Conservation (phyloP, 2,113 vertebrate species). For the Cavia aperea region DNA sequence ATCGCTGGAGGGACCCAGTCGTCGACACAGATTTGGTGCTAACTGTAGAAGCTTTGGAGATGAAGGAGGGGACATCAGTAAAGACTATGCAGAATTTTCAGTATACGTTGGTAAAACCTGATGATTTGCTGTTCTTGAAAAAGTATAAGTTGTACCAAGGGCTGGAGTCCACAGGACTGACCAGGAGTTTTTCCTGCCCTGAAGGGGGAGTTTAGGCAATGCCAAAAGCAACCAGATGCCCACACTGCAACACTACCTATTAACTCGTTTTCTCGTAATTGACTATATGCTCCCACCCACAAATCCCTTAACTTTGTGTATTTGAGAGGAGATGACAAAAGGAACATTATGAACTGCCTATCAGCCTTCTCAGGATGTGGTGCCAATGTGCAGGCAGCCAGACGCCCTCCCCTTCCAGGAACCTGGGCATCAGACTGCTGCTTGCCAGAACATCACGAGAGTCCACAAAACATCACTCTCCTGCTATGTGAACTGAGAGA, state of each 20-base stretch:
- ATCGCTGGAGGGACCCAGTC: constrained; percentile 92
- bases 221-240: not conserved
- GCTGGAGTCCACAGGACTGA: not conserved
- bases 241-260: no score
- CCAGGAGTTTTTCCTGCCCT: not conserved
- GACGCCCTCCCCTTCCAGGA: no score
- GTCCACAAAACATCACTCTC: not conserved
- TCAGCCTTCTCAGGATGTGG: not conserved
- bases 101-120: not conserved
- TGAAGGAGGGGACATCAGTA: not conserved
- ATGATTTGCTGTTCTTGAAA: not conserved
- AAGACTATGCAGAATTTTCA: not conserved
- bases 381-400: fast-evolving
- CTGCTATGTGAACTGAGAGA: not conserved
- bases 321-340: not conserved
- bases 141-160: not conserved
- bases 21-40: constrained; percentile 83
- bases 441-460: not conserved
- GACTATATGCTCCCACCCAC: not conserved
- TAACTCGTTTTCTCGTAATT: not conserved
- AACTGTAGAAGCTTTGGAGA: constrained; percentile 85
- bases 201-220: not conserved
- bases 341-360: not conserved
- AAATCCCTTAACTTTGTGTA: not conserved
- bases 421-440: not conserved